Conservation (phyloP, 92 coral and sea anemone genomes). For the Galaxea fascicularis region DNA sequence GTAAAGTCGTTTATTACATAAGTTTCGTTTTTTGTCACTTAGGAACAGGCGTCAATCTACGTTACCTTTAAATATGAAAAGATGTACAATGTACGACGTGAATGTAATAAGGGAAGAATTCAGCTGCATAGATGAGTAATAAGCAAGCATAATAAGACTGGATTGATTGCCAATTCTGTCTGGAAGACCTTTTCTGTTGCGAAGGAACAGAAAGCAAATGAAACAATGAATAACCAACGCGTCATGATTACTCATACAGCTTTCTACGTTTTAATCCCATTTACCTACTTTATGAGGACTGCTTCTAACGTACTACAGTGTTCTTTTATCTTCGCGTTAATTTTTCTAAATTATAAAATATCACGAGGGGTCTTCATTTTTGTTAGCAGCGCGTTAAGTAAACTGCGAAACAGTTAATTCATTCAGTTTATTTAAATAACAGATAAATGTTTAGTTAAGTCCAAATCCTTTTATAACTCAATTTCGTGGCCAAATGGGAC, state of each 20-base stretch:
- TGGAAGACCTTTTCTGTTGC: conserved; percentile 15
- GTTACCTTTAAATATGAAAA: not conserved
- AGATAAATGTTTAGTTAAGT: no score
- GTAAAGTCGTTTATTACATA: not conserved
- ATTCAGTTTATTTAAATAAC: no score
- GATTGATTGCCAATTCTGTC: conserved; percentile 27
- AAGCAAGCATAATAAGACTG: not conserved
- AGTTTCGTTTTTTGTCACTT: not conserved
- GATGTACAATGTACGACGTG: not conserved
- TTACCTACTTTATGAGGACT: not conserved
- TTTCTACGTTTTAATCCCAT: not conserved
- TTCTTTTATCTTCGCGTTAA: no score
- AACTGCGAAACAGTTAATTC: no score
- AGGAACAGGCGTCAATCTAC: not conserved
- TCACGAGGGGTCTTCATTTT: no score
- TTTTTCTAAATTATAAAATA: no score
- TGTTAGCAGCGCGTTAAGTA: no score
- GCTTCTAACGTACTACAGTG: not conserved
- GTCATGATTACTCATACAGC: not conserved
- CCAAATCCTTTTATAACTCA: no score
- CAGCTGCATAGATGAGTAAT: conserved; percentile 4
- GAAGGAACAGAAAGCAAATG: not conserved
- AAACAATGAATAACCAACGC: not conserved
- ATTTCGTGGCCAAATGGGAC: no score
- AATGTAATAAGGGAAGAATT: not conserved